Evolutionary conservation across 2,113 vertebrate genomes (phyloP).

Genomic region (Halcyon malimbica): DNA sequence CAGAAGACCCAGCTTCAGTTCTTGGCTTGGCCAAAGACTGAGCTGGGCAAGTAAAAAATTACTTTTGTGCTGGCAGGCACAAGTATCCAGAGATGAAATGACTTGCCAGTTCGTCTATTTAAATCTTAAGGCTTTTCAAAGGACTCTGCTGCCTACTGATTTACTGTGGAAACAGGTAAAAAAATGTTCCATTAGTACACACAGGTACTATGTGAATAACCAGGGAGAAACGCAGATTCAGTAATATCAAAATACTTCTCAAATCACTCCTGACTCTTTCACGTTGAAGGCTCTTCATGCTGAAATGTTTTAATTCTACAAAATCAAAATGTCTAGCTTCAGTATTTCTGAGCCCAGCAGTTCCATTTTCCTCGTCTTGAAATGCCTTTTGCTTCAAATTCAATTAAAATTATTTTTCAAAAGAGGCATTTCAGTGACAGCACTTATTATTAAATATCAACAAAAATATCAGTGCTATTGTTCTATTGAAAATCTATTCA

Average conservation of each 20-base stretch:
- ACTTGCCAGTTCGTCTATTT: slow-evolving; percentile 13
- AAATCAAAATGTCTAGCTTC: not conserved
- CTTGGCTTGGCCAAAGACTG: not conserved
- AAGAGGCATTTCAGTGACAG: not conserved
- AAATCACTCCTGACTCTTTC: not conserved
- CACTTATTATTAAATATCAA: not conserved
- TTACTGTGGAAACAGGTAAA: not conserved
- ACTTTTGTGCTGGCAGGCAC: not conserved
- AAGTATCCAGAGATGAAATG: slow-evolving; percentile 19
- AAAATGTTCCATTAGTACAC: not conserved
- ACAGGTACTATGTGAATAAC: not conserved
- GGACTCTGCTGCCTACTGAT: not conserved
- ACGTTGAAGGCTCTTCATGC: not conserved
- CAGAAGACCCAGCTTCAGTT: not conserved
- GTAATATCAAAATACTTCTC: not conserved
- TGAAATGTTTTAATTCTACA: slow-evolving; percentile 8
- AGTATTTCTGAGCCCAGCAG: not conserved
- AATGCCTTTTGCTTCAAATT: not conserved
- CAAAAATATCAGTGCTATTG: not conserved
- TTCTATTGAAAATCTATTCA: not conserved
- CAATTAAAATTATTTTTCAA: not conserved
- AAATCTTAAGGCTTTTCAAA: slow-evolving; percentile 21
- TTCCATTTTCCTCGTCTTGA: not conserved
- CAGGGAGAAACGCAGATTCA: not conserved
- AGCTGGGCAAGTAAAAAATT: slow-evolving; percentile 37